These are phyloP conservation scores for Antheraea assamensis DNA, from an alignment of 2,888 invertebrate species.

Conservation along the genomic window DNA sequence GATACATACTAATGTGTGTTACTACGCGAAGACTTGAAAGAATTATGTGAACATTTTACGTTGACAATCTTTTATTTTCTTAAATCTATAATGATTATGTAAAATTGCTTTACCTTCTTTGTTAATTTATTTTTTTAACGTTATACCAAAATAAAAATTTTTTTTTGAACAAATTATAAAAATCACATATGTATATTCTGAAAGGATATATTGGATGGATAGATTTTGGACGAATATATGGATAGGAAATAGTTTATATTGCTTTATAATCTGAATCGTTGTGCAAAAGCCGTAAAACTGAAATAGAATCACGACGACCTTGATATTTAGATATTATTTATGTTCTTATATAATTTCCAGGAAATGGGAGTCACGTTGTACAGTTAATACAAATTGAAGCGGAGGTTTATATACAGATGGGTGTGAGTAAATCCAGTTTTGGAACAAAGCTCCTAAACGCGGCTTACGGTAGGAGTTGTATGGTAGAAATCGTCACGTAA, in stretches of 20 bases:
- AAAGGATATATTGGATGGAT: too few species aligned
- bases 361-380: not conserved
- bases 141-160: not conserved
- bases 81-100: not conserved
- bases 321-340: slow-evolving; percentile 12
- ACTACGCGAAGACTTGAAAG: not conserved
- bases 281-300: slow-evolving; percentile 8
- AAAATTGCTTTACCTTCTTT: not conserved
- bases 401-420: not conserved
- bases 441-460: not conserved
- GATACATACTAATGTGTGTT: not conserved
- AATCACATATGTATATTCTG: too few species aligned
- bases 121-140: not conserved
- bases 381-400: not conserved
- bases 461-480: too few species aligned
- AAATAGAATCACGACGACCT: slow-evolving; percentile 5
- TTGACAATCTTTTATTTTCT: not conserved
- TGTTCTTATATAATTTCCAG: slow-evolving; percentile 8
- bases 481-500: too few species aligned
- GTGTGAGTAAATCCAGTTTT: not conserved
- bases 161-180: too few species aligned
- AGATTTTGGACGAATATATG: not conserved
- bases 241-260: not conserved
- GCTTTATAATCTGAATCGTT: slow-evolving; percentile 2
- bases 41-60: not conserved